These are phyloP conservation scores for Dynastes grantii DNA, from an alignment of 2,888 invertebrate genomes.

Conservation along the genomic window DNA sequence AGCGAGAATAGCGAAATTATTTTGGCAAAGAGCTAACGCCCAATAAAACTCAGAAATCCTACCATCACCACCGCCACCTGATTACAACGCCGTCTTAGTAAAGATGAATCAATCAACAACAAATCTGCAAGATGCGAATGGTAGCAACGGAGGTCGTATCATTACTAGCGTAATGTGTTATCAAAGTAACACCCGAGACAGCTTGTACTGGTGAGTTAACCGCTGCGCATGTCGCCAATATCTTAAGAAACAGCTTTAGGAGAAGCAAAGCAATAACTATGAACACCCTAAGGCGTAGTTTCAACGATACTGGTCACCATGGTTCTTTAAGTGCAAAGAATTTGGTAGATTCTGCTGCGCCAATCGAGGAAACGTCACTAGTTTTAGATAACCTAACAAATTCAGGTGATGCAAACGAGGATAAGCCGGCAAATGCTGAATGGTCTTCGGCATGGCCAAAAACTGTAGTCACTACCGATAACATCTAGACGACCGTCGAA, in stretches of 20 bases:
- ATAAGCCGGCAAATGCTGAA: conserved; percentile 60
- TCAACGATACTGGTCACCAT: conserved; percentile 58
- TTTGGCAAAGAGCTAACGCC: conserved; percentile 68
- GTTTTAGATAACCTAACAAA: conserved; percentile 64
- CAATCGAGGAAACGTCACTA: conserved; percentile 72
- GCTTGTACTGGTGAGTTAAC: conserved; percentile 69
- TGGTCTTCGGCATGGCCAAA: too few relatives aligned
- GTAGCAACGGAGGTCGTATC: conserved; percentile 31
- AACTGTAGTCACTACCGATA: too few relatives aligned
- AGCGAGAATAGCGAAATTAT: conserved; percentile 82
- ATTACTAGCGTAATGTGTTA: conserved; percentile 52
- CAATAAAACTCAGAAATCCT: conserved; percentile 50
- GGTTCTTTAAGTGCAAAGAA: conserved; percentile 75
- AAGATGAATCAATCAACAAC: conserved; percentile 72
- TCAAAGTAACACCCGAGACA: conserved; percentile 43
- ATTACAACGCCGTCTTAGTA: conserved; percentile 76
- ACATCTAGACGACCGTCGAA: too few relatives aligned
- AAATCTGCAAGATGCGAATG: background rate
- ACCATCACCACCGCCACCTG: conserved; percentile 74
- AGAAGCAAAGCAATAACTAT: conserved; percentile 69
- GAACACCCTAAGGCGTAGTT: conserved; percentile 62
- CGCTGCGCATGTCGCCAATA: conserved; percentile 75
- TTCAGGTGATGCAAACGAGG: conserved; percentile 58
- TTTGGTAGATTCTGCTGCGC: conserved; percentile 76
- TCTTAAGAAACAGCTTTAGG: conserved; percentile 75